Base-by-base conservation (phyloP, 2,888 invertebrate species). In the Phyllotreta striolata region DNA sequence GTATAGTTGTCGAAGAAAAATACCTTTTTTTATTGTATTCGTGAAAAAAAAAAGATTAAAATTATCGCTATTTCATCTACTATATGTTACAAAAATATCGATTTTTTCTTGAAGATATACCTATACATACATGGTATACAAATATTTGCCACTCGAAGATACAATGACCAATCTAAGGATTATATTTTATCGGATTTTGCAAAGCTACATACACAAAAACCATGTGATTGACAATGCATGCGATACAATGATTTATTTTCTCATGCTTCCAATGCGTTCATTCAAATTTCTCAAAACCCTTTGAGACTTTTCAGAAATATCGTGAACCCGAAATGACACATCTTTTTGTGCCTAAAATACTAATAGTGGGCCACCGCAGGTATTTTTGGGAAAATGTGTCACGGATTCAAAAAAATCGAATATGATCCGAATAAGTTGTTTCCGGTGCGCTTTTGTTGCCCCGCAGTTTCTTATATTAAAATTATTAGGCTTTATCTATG, bases 101-200 rank as follows among this genome's bases (percentile, higher is more conserved):
- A 41, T 55, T 57, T 55, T n/a, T 56, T 40, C 49, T 52, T 0
- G 24, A 24, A 70, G 73, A 73, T 72, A 58, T 58, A 55, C n/a
- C n/a, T n/a, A n/a, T n/a, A n/a, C n/a, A n/a, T 61, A 73, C 24
- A 24, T 4, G 24, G 24, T 73, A 72, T 69, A 62, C 68, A 72
- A 73, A 73, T 73, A 73, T 75, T 74, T 75, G 66, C 73, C 70
- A 72, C 72, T 72, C 66, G 64, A 72, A 43, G 57, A 62, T 66
- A 71, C 66, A 69, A 69, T 69, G 59, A 55, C 51, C 65, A 68
- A 69, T 70, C 63, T 67, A 64, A 66, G 71, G 74, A 72, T 75
- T 72, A 73, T 62, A 67, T 66, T 68, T 73, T 70, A 72, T 74
- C 73, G 72, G 72, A 74, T 73, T 72, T 70, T 60, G 58, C 60